Base-by-base conservation (phyloP, 1,140 invertebrate genomes). In the Ceratina japonica region DNA sequence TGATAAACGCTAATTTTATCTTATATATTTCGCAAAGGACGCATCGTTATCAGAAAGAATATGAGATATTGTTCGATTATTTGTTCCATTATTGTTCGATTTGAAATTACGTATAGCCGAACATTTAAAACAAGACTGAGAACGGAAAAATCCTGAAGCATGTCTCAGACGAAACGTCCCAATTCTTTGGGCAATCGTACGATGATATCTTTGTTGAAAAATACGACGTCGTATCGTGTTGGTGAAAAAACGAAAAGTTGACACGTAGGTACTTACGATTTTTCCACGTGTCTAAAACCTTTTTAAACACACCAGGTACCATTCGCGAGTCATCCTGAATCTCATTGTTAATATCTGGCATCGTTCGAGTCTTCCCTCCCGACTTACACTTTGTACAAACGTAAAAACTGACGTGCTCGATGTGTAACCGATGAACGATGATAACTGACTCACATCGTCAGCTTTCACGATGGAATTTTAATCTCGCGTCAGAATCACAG, bases 201-300 rank as follows among this genome's bases (percentile, higher is more conserved):
- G 37, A 44, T 10, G 37, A 44, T 10, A 44, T 44, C 37, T 44
- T 44, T 8, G 37, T 44, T 44, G 37, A 44, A 44, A 2, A 44
- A 44, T 44, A 4, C 27, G 27, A 31, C 4, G 4, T 31, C 27
- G 27, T 31, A 4, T 31, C 27, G 27, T 44, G 10, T 44, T 8
- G 5, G 37, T 44, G n/a, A 44, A 44, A 44, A 10, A 44, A 31
- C 27, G 27, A 31, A 4, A 44, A 44, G 10, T 44, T 7, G 37
- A 8, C 31, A 20, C 12, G 13, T n/a, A n/a, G n/a, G n/a, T 72
- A 88, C 87, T 88, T 75, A 88, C 87, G 87, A 87, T 83, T 83
- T 81, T 87, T 79, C 87, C 87, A 88, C 13, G 83, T 64, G 37
- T 86, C 79, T 31, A 88, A 82, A 63, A 88, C 65, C 65, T 85